phyloP scores from a whole-genome alignment of 2,113 vertebrate genomes.

The Gambusia affinis region DNA sequence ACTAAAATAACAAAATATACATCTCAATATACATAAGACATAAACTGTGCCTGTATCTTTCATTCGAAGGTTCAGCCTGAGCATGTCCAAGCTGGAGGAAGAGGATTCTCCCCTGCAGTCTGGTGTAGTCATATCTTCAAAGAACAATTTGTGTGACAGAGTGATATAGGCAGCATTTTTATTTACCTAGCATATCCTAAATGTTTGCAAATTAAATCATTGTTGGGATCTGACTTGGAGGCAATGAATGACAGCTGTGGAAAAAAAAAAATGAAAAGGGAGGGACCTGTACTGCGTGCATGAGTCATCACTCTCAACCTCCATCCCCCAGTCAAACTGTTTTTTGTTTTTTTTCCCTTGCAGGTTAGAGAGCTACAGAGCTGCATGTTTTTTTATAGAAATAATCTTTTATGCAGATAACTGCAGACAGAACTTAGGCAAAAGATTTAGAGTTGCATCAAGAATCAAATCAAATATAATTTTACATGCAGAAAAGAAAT shows the following conservation, averaged over 20 bases:
- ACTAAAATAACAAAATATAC: no score
- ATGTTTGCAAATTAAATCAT: conserved; percentile 48
- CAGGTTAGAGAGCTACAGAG: conserved; percentile 66
- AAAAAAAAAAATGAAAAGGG: conserved; percentile 68
- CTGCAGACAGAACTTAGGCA: conserved; percentile 39
- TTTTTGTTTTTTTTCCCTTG: conserved; percentile 51
- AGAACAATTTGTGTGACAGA: conserved; percentile 26
- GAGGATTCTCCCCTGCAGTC: conserved; percentile 23
- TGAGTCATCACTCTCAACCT: conserved; percentile 81
- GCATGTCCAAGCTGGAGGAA: conserved; percentile 6
- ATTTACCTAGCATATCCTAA: conserved; percentile 18
- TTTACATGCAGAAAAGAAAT: background rate
- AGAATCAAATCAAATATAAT: conserved; percentile 4
- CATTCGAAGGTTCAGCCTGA: conserved; percentile 4
- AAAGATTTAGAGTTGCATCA: conserved; percentile 28
- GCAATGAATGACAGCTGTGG: conserved; percentile 73
- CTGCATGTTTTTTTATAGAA: conserved; percentile 52
- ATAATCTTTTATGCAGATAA: conserved; percentile 45
- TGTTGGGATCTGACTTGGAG: conserved; percentile 61
- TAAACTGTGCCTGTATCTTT: conserved; percentile 1
- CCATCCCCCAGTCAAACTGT: conserved; percentile 63
- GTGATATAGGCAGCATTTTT: conserved; percentile 23
- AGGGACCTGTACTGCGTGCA: conserved; percentile 71
- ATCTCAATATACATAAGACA: no score
- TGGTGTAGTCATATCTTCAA: conserved; percentile 21